Base-by-base conservation (phyloP, 2,113 vertebrate genomes). In the Pelecanus crispus region DNA sequence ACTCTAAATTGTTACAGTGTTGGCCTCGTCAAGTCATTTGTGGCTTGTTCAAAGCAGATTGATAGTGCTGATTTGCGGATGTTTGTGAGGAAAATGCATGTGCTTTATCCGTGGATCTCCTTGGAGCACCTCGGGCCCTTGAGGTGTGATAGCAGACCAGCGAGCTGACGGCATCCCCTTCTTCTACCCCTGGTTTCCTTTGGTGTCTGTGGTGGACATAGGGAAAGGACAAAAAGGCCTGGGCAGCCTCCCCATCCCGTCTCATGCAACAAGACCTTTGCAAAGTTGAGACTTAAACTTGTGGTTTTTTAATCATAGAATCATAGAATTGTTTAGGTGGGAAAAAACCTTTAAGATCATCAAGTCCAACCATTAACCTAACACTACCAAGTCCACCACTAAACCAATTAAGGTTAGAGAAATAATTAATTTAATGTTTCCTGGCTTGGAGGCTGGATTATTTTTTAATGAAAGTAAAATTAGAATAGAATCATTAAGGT, bases 11-110 rank as follows among this genome's bases (percentile, higher is more conserved):
- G 67, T 92, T 95, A 66, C 92, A 72, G 91, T 6, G 20, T 88
- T 96, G 81, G 82, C 84, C 95, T 95, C 44, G 28, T 97, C 89
- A 61, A 90, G 87, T 89, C 96, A 45, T 91, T 55, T 80, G 88
- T 92, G 91, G 77, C 94, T 97, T 92, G 86, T 97, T 98, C 94
- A 88, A 91, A 98, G 77, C 61, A 97, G 95, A 97, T 95, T 91
- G 94, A 89, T 90, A 61, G 74, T 77, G 29, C 65, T 32, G 72
- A 91, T 92, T 91, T 89, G 49, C 14, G 21, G 82, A 59, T 94
- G 44, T 75, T 70, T 68, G 94, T 2, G 36, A 93, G 67, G 74
- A 79, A 86, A 91, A 72, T 66, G 47, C 55, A 28, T 50, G 52
- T 75, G 61, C 74, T 38, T 88, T 49, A 38, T 53, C 38, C 49